Percentiles rank a stretch among this genome's conserved stretches.
Conservation (phyloP, 2,113 vertebrate genomes). For the Baryphthengus martii region DNA sequence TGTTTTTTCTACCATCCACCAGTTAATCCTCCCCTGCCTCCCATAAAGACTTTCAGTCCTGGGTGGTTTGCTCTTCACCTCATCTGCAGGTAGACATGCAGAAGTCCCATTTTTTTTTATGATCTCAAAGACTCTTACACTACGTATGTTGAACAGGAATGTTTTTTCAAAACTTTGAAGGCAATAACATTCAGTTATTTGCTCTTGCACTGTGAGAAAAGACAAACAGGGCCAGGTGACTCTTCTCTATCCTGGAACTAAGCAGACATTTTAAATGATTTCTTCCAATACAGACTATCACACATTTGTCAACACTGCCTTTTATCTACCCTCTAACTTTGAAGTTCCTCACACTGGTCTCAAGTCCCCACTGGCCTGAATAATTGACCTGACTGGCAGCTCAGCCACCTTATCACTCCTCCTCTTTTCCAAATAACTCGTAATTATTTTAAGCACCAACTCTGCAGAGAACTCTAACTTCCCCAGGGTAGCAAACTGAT, state of each 20-base stretch:
- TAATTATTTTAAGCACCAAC: neutral
- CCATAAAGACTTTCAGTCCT: neutral
- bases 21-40: neutral
- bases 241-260: neutral
- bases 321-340: neutral
- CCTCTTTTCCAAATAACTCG: neutral
- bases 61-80: neutral
- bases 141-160: neutral
- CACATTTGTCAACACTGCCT: neutral
- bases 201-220: neutral
- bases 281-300: neutral
- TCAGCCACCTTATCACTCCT: neutral
- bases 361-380: neutral
- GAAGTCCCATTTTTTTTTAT: neutral
- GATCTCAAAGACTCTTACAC: neutral
- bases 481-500: neutral
- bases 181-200: neutral
- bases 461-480: neutral
- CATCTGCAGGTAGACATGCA: neutral
- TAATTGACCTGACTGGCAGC: neutral
- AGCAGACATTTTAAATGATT: neutral
- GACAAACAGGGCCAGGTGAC: fast-evolving
- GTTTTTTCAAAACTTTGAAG: neutral
- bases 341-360: neutral
- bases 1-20: neutral